Evolutionary conservation across 2,888 invertebrate genomes (phyloP).

Genomic region (Protonemura montana): DNA sequence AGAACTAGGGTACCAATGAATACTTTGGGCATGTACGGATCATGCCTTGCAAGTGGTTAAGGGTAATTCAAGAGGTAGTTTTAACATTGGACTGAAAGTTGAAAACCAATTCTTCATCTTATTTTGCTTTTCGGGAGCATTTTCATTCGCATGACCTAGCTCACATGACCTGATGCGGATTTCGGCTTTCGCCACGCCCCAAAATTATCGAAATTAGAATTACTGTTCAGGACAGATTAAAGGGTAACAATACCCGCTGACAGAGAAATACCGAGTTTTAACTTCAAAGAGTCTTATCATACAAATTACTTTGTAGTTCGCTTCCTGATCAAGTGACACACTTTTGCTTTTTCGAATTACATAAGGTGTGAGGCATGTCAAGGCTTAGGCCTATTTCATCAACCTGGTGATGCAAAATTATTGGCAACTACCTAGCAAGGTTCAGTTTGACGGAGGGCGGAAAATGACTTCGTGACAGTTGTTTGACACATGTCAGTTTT

Average conservation of each 20-base stretch:
- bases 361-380: conserved; percentile 41
- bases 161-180: background rate
- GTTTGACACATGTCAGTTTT: conserved; percentile 1
- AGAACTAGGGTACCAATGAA: no score
- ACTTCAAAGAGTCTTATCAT: conserved; percentile 17
- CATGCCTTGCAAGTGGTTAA: no score
- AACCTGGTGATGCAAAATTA: conserved; percentile 35
- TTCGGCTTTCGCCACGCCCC: conserved; percentile 17
- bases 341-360: conserved; percentile 43
- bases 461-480: background rate
- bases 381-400: conserved; percentile 33
- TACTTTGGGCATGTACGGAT: no score
- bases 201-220: background rate
- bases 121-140: no score
- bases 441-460: background rate
- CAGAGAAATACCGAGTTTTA: background rate
- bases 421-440: background rate
- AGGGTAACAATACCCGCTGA: no score
- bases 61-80: no score
- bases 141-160: no score
- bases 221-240: background rate
- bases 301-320: background rate
- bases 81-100: no score
- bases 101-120: no score
- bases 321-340: conserved; percentile 45